Base-by-base conservation (phyloP, 2,888 invertebrate species). In the Tinea semifulvella region DNA sequence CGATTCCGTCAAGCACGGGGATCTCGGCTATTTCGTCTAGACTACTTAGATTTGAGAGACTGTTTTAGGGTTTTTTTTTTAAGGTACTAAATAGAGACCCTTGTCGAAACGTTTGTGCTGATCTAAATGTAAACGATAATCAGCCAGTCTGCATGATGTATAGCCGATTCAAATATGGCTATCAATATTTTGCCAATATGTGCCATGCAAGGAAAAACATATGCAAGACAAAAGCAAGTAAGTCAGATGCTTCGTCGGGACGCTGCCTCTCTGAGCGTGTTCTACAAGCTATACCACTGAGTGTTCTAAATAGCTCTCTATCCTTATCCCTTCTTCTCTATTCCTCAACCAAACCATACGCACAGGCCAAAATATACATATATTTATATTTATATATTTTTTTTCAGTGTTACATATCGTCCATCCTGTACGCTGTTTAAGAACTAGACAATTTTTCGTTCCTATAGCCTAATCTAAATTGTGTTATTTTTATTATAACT, bases 91-190 rank as follows among this genome's bases (percentile, higher is more conserved):
- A 22, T 22, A 31, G 13, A 31, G 14, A 31, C 0, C 46, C 19
- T 1, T 77, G 76, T 31, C 48, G 49, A 10, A 18, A 53, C 0
- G 62, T 77, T 0, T 79, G 77, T 47, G 43, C 55, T 0, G 79
- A 79, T 28, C 53, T 79, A 1, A 63, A 67, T 0, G 35, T 45
- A 0, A 49, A 56, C 1, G 79, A 77, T 46, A 48, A 46, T 2
- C 61, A 70, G 19, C 73, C 79, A 0, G 67, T 77, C 0, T 79
- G 79, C 48, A 74, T 75, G 73, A 75, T 76, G 73, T 65, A 61
- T 50, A 79, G 79, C 46, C 50, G 76, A 4, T 79, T 70, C 49
- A 79, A 79, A 52, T 66, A 61, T 26, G 72, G 68, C 0, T 79
- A 65, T 43, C 66, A 68, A 43, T 75, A 53, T 52, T 79, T 68